Evolutionary conservation across 2,888 invertebrate genomes (phyloP).

Genomic region (Cryptus viduatorius): DNA sequence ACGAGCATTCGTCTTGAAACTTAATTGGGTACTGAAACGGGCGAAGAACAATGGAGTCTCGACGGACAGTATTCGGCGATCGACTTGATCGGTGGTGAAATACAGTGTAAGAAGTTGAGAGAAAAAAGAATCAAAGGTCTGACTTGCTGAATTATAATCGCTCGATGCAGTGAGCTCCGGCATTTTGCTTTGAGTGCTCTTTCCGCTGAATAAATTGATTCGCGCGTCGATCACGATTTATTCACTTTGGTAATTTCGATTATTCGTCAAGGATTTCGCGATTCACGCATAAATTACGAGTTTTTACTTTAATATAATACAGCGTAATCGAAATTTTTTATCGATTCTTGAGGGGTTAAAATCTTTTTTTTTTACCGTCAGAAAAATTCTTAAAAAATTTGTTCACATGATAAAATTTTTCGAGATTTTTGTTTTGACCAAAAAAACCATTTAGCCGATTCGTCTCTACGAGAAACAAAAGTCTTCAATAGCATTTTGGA

Average conservation of each 20-base stretch:
- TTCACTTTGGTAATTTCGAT: conserved; percentile 31
- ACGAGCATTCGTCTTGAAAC: conserved; percentile 42
- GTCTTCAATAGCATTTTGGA: no score
- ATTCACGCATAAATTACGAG: no score
- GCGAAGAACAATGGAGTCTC: conserved; percentile 50
- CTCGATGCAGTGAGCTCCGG: not conserved
- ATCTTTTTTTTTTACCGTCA: no score
- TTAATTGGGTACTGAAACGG: conserved; percentile 52
- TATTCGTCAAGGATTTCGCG: not conserved
- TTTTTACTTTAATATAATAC: conserved; percentile 3
- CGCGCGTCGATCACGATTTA: conserved; percentile 37
- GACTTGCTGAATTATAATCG: conserved; percentile 49
- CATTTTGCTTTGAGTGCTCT: conserved; percentile 14
- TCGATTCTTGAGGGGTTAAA: not conserved
- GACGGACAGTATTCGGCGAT: conserved; percentile 54
- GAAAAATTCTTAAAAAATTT: no score
- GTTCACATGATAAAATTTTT: no score
- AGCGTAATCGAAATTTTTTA: not conserved
- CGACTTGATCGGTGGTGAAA: conserved; percentile 46
- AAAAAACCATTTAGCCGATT: no score
- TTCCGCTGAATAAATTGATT: conserved; percentile 48
- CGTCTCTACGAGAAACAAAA: no score
- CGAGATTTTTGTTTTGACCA: not conserved
- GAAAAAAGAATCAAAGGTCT: conserved; percentile 19
- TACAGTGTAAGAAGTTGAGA: conserved; percentile 13